These are phyloP conservation scores for Irena cyanogastra DNA, from an alignment of 2,113 vertebrate genomes.

Conservation along the genomic window DNA sequence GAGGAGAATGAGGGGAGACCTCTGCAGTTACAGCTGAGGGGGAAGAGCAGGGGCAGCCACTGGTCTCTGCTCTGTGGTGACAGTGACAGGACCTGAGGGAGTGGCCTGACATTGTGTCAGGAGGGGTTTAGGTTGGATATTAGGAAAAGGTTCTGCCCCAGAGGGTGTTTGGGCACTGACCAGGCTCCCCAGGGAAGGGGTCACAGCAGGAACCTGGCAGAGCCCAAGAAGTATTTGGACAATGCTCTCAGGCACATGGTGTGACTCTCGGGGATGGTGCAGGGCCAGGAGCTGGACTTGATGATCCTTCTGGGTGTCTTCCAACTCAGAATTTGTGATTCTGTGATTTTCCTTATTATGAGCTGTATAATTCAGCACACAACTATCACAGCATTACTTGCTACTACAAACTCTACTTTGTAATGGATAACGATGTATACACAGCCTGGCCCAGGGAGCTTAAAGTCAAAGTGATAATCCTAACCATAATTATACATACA, in stretches of 20 bases:
- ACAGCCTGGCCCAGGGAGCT: background rate
- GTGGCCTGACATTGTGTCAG: background rate
- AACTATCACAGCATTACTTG: background rate
- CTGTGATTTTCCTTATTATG: background rate
- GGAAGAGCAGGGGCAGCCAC: background rate
- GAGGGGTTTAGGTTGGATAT: background rate
- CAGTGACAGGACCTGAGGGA: background rate
- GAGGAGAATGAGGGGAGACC: background rate
- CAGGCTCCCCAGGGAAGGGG: background rate
- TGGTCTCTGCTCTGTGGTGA: background rate
- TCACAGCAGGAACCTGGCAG: background rate
- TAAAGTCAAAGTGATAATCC: background rate
- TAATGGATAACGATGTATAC: background rate
- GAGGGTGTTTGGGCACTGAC: background rate
- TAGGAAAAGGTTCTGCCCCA: background rate
- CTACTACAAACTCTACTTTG: background rate
- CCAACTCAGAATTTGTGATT: background rate
- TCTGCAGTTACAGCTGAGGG: background rate
- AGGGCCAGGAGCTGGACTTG: background rate
- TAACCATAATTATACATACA: background rate
- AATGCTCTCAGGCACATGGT: background rate
- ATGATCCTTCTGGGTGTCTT: background rate
- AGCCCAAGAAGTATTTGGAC: accelerated
- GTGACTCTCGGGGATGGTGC: background rate
- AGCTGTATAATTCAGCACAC: background rate